phyloP scores from a whole-genome alignment of 2,113 vertebrate species.

The Nothoprocta perdicaria region DNA sequence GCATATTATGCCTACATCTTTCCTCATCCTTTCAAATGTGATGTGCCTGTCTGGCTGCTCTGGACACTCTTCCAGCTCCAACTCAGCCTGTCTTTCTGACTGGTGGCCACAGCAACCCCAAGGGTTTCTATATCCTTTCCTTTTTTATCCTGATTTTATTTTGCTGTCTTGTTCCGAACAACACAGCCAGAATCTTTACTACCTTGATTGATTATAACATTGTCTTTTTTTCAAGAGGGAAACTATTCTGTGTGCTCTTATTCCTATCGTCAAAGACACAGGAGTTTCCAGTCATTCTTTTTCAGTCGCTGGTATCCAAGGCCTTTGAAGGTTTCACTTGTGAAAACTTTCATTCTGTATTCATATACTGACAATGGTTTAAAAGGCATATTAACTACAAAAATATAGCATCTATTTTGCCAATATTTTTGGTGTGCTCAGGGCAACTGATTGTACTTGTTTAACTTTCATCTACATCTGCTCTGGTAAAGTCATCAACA shows the following conservation, averaged over 20 bases:
- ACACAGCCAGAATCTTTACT: background rate
- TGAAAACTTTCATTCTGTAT: background rate
- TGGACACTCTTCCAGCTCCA: background rate
- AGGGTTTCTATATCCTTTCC: rapidly evolving
- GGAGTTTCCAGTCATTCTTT: background rate
- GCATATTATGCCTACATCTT: rapidly evolving
- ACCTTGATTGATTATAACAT: background rate
- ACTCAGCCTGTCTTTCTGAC: background rate
- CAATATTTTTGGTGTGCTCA: background rate
- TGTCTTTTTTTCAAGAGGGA: background rate
- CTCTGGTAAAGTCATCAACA: background rate
- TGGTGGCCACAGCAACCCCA: background rate
- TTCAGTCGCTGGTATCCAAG: background rate
- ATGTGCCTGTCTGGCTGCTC: background rate
- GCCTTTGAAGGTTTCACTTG: background rate
- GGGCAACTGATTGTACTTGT: background rate
- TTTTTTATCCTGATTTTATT: background rate
- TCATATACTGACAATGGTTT: background rate
- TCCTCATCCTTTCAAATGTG: background rate
- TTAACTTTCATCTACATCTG: background rate
- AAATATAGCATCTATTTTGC: background rate
- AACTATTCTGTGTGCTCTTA: background rate
- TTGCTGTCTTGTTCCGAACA: background rate
- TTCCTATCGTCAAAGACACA: background rate
- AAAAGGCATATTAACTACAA: background rate